Evolutionary conservation across 2,888 invertebrate genomes (phyloP).

Genomic region (Thereva nobilitata): DNA sequence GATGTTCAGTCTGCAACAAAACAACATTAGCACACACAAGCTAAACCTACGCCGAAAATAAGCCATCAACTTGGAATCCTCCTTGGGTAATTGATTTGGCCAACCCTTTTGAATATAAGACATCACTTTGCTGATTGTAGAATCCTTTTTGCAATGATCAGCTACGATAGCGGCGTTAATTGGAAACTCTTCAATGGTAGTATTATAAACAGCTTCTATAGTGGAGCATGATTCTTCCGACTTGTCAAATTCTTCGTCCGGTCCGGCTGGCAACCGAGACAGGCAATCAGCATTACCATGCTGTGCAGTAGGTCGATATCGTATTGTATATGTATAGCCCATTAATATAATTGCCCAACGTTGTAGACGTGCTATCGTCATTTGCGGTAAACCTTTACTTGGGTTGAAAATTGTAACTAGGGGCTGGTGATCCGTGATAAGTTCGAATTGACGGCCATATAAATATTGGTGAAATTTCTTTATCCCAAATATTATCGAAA

Average conservation of each 20-base stretch:
- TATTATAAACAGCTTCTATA: background rate
- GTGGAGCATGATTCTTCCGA: background rate
- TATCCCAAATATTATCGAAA: background rate
- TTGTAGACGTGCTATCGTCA: background rate
- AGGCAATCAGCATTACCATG: constrained; percentile 1
- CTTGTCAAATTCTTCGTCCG: background rate
- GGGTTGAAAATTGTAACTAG: background rate
- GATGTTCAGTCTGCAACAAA: constrained; percentile 37
- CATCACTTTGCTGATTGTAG: constrained; percentile 3
- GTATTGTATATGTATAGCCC: background rate
- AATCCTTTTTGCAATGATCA: constrained; percentile 17
- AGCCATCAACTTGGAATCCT: constrained; percentile 8
- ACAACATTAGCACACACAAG: constrained; percentile 32
- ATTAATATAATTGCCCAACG: background rate
- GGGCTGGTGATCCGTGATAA: background rate
- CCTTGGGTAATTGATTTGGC: constrained; percentile 24
- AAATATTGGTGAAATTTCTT: constrained; percentile 1
- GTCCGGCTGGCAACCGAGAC: background rate
- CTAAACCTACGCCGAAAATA: constrained; percentile 35
- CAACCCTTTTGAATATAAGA: constrained; percentile 33
- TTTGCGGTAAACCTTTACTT: background rate
- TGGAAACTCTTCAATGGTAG: constrained; percentile 31
- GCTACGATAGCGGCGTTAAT: constrained; percentile 30
- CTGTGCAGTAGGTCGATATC: background rate
- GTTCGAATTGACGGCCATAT: background rate